Evolutionary conservation across 2,113 vertebrate genomes (phyloP).

Genomic region (Melierax canorus): DNA sequence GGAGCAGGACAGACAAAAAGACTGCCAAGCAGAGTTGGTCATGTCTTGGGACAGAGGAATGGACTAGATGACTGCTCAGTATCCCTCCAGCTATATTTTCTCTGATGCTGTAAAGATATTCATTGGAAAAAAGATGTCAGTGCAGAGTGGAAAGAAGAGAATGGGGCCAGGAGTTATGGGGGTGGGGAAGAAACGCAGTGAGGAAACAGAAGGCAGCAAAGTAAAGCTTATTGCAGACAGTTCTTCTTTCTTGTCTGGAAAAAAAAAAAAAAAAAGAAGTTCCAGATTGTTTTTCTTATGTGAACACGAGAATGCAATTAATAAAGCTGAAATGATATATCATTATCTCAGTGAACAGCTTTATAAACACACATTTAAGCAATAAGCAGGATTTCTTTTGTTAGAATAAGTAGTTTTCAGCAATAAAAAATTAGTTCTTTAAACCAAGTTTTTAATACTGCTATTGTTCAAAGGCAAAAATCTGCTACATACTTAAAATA

Average conservation of each 20-base stretch:
- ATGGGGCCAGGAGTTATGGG: neutral
- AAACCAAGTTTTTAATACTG: neutral
- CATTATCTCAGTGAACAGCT: neutral
- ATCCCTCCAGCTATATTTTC: neutral
- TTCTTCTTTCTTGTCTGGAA: neutral
- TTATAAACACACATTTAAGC: neutral
- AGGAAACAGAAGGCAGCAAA: neutral
- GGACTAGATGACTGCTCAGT: neutral
- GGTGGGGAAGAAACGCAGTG: neutral
- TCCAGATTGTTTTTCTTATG: neutral
- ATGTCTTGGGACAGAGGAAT: neutral
- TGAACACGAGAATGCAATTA: neutral
- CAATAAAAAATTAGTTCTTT: neutral
- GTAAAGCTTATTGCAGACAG: neutral
- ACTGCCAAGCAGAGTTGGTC: neutral
- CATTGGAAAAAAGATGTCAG: neutral
- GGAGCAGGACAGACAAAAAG: neutral
- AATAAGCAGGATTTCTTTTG: neutral
- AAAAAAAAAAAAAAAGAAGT: neutral
- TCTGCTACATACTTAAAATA: neutral
- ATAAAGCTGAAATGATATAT: neutral
- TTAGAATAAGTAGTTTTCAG: neutral
- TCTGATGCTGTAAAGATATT: neutral
- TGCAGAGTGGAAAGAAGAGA: neutral
- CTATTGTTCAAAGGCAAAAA: neutral